These are phyloP conservation scores for Hyperoplus immaculatus DNA, from an alignment of 2,797 vertebrate species.

Conservation along the genomic window DNA sequence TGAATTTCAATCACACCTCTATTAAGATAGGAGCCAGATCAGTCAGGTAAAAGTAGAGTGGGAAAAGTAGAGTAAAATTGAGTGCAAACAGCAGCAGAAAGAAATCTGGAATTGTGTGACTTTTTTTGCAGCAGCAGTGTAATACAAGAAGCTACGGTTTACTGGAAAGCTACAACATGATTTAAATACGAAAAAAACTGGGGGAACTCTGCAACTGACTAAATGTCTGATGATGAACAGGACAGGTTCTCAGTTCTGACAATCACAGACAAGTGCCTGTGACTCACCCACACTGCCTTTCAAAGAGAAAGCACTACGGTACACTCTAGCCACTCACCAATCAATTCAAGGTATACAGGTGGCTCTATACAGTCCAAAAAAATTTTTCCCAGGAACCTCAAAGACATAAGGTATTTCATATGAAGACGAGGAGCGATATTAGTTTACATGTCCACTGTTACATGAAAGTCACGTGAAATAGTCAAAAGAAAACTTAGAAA, in stretches of 20 bases:
- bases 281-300: slow-evolving; percentile 48
- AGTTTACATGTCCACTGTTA: slow-evolving; percentile 28
- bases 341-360: slow-evolving; percentile 73
- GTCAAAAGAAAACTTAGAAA: slow-evolving; percentile 45
- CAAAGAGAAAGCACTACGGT: slow-evolving; percentile 40
- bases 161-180: slow-evolving; percentile 23
- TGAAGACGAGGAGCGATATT: slow-evolving; percentile 46
- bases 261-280: slow-evolving; percentile 29
- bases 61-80: slow-evolving; percentile 58
- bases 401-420: slow-evolving; percentile 40
- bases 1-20: slow-evolving; percentile 82
- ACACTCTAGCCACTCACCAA: slow-evolving; percentile 55
- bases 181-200: slow-evolving; percentile 18
- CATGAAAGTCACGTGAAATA: slow-evolving; percentile 39
- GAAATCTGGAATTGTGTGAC: slow-evolving; percentile 40
- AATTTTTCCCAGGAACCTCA: slow-evolving; percentile 13
- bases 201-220: neutral
- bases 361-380: slow-evolving; percentile 52
- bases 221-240: slow-evolving; percentile 41
- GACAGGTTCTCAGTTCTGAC: slow-evolving; percentile 39
- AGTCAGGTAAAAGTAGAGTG: slow-evolving; percentile 72
- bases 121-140: slow-evolving; percentile 40
- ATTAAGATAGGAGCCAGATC: slow-evolving; percentile 80
- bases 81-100: slow-evolving; percentile 51
- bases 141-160: slow-evolving; percentile 22